phyloP scores from a whole-genome alignment of 37 sponge, comb jelly and placozoan species.

The Chondrosia reniformis region DNA sequence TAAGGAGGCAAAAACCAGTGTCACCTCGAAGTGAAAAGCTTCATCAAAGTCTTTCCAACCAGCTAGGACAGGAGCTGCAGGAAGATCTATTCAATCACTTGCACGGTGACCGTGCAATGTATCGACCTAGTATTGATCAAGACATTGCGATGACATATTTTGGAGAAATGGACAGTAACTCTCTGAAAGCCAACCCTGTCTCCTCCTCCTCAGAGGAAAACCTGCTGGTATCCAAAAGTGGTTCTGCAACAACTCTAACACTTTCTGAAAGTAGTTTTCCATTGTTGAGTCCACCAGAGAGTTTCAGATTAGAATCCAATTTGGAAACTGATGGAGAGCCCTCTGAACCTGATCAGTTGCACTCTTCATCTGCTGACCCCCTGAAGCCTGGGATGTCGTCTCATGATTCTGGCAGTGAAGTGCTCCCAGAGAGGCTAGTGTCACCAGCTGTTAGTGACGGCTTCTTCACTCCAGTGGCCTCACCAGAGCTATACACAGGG shows the following conservation, averaged over 20 bases:
- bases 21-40: too few relatives aligned
- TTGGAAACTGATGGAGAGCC: neutral
- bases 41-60: neutral
- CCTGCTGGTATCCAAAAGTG: too few relatives aligned
- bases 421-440: neutral
- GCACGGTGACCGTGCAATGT: neutral
- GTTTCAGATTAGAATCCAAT: neutral
- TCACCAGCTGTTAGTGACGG: neutral
- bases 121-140: neutral
- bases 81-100: neutral
- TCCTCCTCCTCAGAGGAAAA: too few relatives aligned
- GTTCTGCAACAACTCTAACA: neutral
- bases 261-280: neutral
- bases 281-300: neutral
- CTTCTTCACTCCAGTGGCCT: neutral
- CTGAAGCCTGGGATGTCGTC: neutral
- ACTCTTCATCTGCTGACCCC: neutral
- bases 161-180: too few relatives aligned
- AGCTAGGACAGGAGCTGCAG: conserved; percentile 3
- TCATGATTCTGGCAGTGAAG: neutral
- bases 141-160: neutral
- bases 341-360: neutral
- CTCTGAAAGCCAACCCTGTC: too few relatives aligned
- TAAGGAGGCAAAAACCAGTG: neutral
- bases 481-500: neutral